A percentile compares a stretch with the other conserved stretches of the same genome.
Conservation (phyloP, 2,113 vertebrate species). For the Pseudonaja textilis region DNA sequence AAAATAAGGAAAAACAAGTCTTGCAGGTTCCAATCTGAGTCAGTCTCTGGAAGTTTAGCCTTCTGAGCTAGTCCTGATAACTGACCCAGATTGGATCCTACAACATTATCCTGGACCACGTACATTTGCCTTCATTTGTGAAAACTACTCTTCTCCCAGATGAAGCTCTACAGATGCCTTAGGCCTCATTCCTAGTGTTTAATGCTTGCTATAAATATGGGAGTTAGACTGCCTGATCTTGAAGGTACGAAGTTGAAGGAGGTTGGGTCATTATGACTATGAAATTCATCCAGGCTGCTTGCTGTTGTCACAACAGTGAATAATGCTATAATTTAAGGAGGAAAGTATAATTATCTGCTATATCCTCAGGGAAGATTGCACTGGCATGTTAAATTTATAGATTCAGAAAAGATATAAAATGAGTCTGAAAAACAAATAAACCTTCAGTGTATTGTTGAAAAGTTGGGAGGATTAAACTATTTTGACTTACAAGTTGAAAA, state of each 20-base stretch:
- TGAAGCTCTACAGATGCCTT: not conserved
- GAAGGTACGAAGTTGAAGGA: not conserved
- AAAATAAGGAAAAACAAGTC: not conserved
- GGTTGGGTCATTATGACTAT: not conserved
- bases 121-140: too few relatives aligned
- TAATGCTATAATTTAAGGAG: constrained; percentile 12
- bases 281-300: constrained; percentile 1
- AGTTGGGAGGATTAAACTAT: not conserved
- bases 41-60: not conserved
- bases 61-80: not conserved
- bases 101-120: not conserved
- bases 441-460: not conserved
- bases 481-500: not conserved
- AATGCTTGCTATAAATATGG: not conserved
- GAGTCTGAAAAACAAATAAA: constrained; percentile 8
- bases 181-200: not conserved
- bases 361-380: constrained; percentile 25
- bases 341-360: constrained; percentile 35
- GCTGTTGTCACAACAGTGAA: constrained; percentile 21
- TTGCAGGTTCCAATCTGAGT: not conserved
- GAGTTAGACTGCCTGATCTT: not conserved
- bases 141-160: not conserved
- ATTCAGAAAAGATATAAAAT: constrained; percentile 16
- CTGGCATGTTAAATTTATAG: not conserved
- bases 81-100: not conserved